Base-by-base conservation (phyloP, 2,113 vertebrate species). In the Silurus glanis region DNA sequence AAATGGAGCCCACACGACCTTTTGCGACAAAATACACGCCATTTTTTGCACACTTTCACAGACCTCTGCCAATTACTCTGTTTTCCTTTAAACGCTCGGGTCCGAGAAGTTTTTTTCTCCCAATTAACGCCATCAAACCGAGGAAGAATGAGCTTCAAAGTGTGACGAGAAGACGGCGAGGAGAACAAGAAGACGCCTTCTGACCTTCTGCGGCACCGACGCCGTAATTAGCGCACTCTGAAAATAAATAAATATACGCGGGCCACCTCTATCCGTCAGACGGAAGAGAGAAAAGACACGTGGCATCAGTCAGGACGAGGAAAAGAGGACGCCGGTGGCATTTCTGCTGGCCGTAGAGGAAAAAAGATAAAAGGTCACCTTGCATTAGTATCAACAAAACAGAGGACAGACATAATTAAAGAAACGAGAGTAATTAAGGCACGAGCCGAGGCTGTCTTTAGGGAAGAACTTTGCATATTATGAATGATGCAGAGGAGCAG, bases 361-460 rank as follows among this genome's bases (percentile, higher is more conserved):
- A 37, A 37, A 37, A 37, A 37, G 37, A 83, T 81, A 87, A 94
- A 94, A 94, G 94, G 94, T 95, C 93, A 95, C 92, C 90, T 94
- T 93, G 90, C 85, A 80, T 88, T 89, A 79, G 28, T 56, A 90
- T 71, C 89, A 80, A 91, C 19, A 61, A 88, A 91, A 90, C 90
- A 93, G 92, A 87, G 82, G 76, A 84, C 67, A 89, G 89, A 87
- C 84, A 88, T 93, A 92, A 94, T 95, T 94, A 94, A 93, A 90
- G 90, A 91, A 92, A 93, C 91, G 86, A 90, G 92, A 82, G 87
- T 94, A 94, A 95, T 94, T 94, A 92, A 90, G 78, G 85, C 84
- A 72, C 17, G 51, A 87, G 90, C 87, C 90, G 88, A 90, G 83
- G 85, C 90, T 91, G 91, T 91, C 91, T 85, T 88, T 86, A 47